Percentiles rank a stretch among this genome's conserved stretches.
Evolutionary conservation across 2,888 invertebrate genomes (phyloP).

Genomic region (Synergus laeviventris): DNA sequence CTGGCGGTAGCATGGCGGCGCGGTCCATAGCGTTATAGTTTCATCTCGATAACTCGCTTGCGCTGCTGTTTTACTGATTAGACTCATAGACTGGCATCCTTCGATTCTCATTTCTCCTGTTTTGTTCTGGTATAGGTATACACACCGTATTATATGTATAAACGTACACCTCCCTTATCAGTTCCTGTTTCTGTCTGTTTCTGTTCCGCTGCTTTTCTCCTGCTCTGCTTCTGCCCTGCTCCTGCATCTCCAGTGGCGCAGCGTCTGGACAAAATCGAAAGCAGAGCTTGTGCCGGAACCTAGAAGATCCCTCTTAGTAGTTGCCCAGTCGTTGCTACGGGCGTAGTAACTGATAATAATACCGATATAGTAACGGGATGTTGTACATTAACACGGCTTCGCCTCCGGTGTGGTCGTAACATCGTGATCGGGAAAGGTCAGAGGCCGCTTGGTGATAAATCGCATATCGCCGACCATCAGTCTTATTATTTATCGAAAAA

Average conservation of each 20-base stretch:
- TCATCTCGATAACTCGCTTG: background rate
- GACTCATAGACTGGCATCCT: background rate
- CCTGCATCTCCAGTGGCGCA: conserved; percentile 63
- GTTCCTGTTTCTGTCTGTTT: too few relatives aligned
- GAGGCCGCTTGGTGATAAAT: conserved; percentile 53
- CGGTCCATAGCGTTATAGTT: background rate
- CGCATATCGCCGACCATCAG: conserved; percentile 51
- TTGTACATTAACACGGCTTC: conserved; percentile 61
- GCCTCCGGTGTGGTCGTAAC: conserved; percentile 38
- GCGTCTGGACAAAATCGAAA: conserved; percentile 67
- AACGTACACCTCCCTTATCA: too few relatives aligned
- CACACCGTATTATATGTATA: background rate
- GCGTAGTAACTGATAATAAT: conserved; percentile 60
- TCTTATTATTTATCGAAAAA: conserved; percentile 50
- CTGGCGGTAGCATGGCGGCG: background rate
- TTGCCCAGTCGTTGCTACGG: conserved; percentile 74
- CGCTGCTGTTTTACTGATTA: background rate
- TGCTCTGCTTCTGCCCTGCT: conserved; percentile 8
- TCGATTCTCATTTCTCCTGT: background rate
- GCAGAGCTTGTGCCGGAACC: conserved; percentile 72
- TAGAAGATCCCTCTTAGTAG: conserved; percentile 64
- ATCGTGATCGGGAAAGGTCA: conserved; percentile 44
- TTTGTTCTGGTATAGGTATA: background rate
- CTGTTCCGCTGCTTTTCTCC: too few relatives aligned
- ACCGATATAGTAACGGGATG: conserved; percentile 65